Evolutionary conservation across 2,888 invertebrate species (phyloP), one percentile per base, ranked within the genome.

Genomic region (Portevinia maculata): DNA sequence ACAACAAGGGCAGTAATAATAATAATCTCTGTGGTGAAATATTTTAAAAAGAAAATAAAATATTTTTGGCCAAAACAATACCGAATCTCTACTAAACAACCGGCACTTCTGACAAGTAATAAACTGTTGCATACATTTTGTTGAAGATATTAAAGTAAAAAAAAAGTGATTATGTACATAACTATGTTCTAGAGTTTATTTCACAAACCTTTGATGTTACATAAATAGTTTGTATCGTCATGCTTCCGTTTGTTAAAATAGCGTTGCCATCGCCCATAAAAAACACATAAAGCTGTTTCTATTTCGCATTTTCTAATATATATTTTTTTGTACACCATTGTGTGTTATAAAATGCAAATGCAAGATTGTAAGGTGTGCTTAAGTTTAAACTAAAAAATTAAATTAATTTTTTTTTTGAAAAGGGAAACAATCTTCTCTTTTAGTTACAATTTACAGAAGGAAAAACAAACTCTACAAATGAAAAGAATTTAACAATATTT

Each of bases 381-480:
- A 13, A 8, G 37, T 46, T 19, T 0, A 34, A 30, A 50, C 9
- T 41, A 62, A 60, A 41, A 55, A 53, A 4, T 30, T 15, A 37
- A 46, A 55, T 48, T 11, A 19, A 24, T 24, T 24, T 24, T 24
- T 24, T 3, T 24, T 24, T 24, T n/a, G n/a, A n/a, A 70, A 48
- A 64, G 4, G 41, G 11, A 59, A 48, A 53, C 13, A 44, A 7
- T 28, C 17, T 46, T 53, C 34, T 9, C 41, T 57, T 64, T 74
- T 74, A 74, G 57, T 74, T 74, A 74, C 64, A 57, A 74, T 57
- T n/a, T 24, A 74, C 74, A 74, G 32, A 50, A 48, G 30, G 62
- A 57, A 28, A 46, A 57, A 24, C 46, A 55, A 64, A 34, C 24
- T 74, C 74, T 81, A 81, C 79, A 75, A 81, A 74, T 65, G 30